Evolutionary conservation across 1,140 invertebrate species (phyloP).

Genomic region (Atta texana): DNA sequence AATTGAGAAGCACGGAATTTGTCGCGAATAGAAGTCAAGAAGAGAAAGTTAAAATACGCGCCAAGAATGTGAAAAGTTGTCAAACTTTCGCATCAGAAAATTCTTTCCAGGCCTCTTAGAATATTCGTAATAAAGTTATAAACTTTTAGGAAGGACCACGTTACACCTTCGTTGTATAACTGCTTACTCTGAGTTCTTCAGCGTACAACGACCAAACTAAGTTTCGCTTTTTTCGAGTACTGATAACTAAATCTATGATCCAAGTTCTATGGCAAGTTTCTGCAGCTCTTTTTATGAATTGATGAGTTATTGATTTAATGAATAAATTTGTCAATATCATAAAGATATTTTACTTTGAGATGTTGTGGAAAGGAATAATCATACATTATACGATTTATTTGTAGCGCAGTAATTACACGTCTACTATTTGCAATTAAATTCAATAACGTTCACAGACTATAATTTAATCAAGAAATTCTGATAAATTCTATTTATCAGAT

Average conservation of each 20-base stretch:
- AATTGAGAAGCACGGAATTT: conserved; percentile 56
- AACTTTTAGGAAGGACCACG: conserved; percentile 70
- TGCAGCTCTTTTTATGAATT: not conserved
- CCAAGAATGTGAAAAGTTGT: conserved; percentile 63
- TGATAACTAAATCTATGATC: conserved; percentile 29
- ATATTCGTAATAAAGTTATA: conserved; percentile 79
- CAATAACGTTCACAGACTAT: not conserved
- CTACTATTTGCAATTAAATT: not conserved
- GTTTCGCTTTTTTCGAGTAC: conserved; percentile 50
- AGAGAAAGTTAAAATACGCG: conserved; percentile 68
- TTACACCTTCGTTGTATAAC: conserved; percentile 69
- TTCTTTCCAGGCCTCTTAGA: conserved; percentile 71
- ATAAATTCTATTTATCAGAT: not conserved
- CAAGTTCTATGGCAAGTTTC: not conserved
- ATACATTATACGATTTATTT: not conserved
- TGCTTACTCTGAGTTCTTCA: conserved; percentile 61
- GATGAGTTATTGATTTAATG: not conserved
- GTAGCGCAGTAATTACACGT: not conserved
- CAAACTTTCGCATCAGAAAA: conserved; percentile 79
- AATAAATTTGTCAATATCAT: not conserved
- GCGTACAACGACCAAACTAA: conserved; percentile 63
- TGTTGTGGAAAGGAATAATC: not conserved
- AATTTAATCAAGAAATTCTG: not conserved
- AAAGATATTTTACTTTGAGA: not conserved
- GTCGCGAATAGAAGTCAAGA: conserved; percentile 36